Evolutionary conservation across 2,888 invertebrate genomes (phyloP).

Genomic region (Limenitis camilla): DNA sequence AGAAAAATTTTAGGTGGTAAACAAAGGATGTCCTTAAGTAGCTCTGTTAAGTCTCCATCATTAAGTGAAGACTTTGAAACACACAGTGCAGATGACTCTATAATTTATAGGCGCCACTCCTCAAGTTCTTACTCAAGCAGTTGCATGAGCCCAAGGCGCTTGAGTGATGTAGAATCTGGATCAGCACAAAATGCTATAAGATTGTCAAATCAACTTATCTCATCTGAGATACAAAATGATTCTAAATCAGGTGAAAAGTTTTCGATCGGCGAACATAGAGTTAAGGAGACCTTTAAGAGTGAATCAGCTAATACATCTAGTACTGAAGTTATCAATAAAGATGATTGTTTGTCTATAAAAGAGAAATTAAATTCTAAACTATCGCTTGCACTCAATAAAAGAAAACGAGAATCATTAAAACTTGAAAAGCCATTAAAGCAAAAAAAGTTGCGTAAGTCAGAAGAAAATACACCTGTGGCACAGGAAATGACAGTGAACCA

Average conservation of each 20-base stretch:
- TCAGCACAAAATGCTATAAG: slow-evolving; percentile 30
- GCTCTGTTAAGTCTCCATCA: slow-evolving; percentile 69
- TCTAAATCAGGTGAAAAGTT: slow-evolving; percentile 25
- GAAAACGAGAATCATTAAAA: slow-evolving; percentile 54
- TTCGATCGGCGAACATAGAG: slow-evolving; percentile 21
- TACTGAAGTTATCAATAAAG: slow-evolving; percentile 55
- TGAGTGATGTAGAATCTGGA: slow-evolving; percentile 67
- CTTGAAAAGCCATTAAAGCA: slow-evolving; percentile 52
- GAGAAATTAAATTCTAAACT: slow-evolving; percentile 64
- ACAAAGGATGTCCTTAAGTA: slow-evolving; percentile 52
- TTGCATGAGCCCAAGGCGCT: slow-evolving; percentile 77
- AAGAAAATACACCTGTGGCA: slow-evolving; percentile 21
- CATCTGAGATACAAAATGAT: slow-evolving; percentile 26
- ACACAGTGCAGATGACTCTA: slow-evolving; percentile 82
- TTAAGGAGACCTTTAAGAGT: slow-evolving; percentile 34
- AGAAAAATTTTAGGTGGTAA: slow-evolving; percentile 52
- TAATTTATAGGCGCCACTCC: slow-evolving; percentile 87
- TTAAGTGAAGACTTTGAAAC: slow-evolving; percentile 77
- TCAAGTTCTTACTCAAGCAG: slow-evolving; percentile 87
- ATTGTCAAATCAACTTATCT: slow-evolving; percentile 20
- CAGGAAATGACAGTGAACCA: slow-evolving; percentile 20
- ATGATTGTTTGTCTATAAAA: slow-evolving; percentile 62
- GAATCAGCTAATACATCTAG: slow-evolving; percentile 30
- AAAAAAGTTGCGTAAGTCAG: slow-evolving; percentile 41
- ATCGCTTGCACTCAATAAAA: slow-evolving; percentile 60